These are phyloP conservation scores for Mobula hypostoma DNA, from an alignment of 2,113 vertebrate species.

Conservation along the genomic window DNA sequence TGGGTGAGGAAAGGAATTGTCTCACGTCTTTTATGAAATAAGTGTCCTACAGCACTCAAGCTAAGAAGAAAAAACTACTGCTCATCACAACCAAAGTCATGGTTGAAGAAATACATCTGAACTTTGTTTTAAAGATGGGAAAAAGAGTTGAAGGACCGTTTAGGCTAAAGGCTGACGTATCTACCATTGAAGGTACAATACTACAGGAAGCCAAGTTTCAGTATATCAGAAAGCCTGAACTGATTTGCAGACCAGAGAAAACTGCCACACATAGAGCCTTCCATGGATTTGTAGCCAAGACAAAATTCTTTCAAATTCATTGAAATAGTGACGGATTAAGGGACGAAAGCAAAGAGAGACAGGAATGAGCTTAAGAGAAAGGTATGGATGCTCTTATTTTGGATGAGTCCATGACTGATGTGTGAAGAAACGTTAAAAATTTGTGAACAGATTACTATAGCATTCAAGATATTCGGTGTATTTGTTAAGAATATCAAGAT, in stretches of 20 bases:
- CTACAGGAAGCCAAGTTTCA: background rate
- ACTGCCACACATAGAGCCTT: background rate
- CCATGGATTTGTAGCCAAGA: background rate
- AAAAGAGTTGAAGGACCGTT: background rate
- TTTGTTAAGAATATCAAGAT: too few relatives aligned
- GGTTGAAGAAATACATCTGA: background rate
- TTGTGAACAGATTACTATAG: background rate
- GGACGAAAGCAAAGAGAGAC: background rate
- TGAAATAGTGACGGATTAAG: background rate
- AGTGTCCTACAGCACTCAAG: background rate
- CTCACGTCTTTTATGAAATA: background rate
- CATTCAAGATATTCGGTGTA: too few relatives aligned
- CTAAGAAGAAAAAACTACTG: background rate
- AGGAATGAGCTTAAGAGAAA: background rate
- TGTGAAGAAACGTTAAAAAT: background rate
- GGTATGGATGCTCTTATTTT: background rate
- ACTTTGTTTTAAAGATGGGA: background rate
- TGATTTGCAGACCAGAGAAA: background rate
- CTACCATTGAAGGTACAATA: background rate
- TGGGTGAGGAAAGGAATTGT: background rate
- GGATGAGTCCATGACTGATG: background rate
- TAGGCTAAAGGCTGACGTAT: background rate
- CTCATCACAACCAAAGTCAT: background rate
- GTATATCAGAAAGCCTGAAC: background rate
- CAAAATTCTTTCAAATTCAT: background rate